Percentiles rank a stretch among this genome's conserved stretches.
Conservation (phyloP, 2,113 vertebrate genomes). For the Chauna torquata region DNA sequence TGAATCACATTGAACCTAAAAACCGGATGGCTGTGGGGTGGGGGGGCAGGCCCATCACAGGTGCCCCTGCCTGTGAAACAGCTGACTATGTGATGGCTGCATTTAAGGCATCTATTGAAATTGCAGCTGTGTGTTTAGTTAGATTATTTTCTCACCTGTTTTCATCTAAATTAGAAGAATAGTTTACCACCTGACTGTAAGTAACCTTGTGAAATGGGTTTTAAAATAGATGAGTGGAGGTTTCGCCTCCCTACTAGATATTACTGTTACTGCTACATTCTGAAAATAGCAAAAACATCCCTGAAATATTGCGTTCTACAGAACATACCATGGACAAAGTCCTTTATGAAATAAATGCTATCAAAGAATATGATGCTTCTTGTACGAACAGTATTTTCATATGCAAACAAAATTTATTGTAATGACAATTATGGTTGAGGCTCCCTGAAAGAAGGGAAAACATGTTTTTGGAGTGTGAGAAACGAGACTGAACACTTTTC, state of each 20-base stretch:
- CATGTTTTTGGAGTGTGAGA: background rate
- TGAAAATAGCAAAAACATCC: background rate
- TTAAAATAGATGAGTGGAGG: background rate
- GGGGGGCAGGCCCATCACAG: background rate
- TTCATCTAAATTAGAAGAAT: background rate
- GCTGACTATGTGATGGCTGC: background rate
- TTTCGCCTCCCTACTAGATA: background rate
- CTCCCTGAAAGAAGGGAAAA: background rate
- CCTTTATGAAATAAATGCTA: background rate
- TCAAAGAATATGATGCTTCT: background rate
- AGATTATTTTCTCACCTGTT: background rate
- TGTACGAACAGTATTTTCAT: background rate
- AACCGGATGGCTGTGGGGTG: background rate
- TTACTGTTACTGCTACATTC: background rate
- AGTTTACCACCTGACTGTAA: background rate
- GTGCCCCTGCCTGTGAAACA: background rate
- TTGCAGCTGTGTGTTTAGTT: background rate
- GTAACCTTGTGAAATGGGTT: background rate
- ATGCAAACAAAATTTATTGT: background rate
- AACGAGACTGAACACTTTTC: background rate
- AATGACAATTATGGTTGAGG: background rate
- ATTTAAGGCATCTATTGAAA: background rate
- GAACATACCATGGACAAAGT: fast-evolving
- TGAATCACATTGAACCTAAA: background rate
- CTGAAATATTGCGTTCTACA: background rate